Evolutionary conservation across 53 echinoderm and acorn worm genomes (phyloP), one percentile per base, ranked within the genome.

Genomic region (Crossaster papposus): DNA sequence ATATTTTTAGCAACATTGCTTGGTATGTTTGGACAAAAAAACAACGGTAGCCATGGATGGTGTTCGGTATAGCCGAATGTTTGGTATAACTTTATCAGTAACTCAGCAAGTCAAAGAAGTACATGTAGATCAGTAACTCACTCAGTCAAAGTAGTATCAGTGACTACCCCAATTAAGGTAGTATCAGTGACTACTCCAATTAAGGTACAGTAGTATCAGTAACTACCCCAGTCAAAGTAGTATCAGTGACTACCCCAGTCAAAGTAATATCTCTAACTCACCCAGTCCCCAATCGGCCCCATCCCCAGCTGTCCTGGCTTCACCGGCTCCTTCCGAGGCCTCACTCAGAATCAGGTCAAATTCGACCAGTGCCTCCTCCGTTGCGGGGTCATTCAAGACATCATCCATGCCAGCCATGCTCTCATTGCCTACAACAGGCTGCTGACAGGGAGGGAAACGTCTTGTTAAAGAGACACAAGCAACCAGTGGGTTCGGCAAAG

Each of bases 361-460:
- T 90, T 98, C 99, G 6, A 94, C 96, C 79, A 99, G 91, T 35
- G 95, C 99, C 70, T 99, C 99, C 77, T 99, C 99, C 22, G 99
- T 99, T 77, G 96, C 99, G 12, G 99, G 96, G 75, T 99, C 99
- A 50, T 83, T 77, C 75, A 94, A 89, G 13, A 92, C 99, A 14
- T 96, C 99, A 20, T 96, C 99, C 97, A 97, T 95, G 20, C 95
- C 97, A n/a, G 95, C 99, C 99, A 99, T 94, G 79, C 96, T 93
- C 76, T 99, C 99, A 84, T 99, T 99, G 36, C 99, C 99, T 30
- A 95, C 73, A 32, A 99, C 93, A 64, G 86, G 90, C 91, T 94
- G 85, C 5, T 38, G 58, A 54, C 24, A 75, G 36, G 37, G 37
- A 37, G 77, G 77, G 77, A 37, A 75, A 88, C 76, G 55, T 88